Evolutionary conservation across 2,113 vertebrate genomes (phyloP).

Genomic region (Sebastes schlegelii): DNA sequence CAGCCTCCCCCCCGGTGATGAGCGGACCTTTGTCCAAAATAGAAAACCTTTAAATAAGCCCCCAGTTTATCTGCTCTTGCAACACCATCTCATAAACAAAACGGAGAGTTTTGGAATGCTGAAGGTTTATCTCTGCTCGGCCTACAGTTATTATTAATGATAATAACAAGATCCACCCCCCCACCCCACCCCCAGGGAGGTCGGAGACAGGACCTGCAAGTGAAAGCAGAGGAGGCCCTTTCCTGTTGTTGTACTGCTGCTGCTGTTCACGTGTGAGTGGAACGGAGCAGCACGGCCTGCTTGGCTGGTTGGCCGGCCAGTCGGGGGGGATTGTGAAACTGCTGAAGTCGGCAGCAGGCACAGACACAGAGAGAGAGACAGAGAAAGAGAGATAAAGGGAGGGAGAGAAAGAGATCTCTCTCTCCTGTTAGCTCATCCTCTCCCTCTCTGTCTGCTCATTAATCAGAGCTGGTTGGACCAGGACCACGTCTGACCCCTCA

Average conservation of each 20-base stretch:
- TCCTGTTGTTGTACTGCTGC: conserved; percentile 76
- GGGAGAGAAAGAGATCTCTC: conserved; percentile 67
- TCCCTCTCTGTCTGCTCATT: conserved; percentile 69
- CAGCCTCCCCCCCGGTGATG: conserved; percentile 33
- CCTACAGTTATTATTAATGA: conserved; percentile 78
- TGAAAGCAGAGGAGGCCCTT: conserved; percentile 79
- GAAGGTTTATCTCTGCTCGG: conserved; percentile 81
- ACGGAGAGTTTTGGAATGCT: conserved; percentile 80
- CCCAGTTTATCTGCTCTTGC: conserved; percentile 80
- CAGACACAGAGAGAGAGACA: conserved; percentile 61
- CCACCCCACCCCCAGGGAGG: conserved; percentile 67
- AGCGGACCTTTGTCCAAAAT: conserved; percentile 80
- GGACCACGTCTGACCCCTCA: conserved; percentile 55
- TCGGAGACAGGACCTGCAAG: conserved; percentile 78
- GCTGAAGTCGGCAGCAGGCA: conserved; percentile 85
- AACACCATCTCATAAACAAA: conserved; percentile 81
- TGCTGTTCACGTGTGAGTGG: conserved; percentile 76
- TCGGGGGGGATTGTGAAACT: conserved; percentile 84
- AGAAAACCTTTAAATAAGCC: conserved; percentile 83
- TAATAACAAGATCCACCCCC: conserved; percentile 77
- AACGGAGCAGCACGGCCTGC: conserved; percentile 72
- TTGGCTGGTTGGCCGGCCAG: conserved; percentile 64
- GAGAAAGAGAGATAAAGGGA: conserved; percentile 30
- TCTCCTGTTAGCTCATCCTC: conserved; percentile 61
- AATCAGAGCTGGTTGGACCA: conserved; percentile 69